Percentiles rank a stretch among this genome's conserved stretches.
Conservation (phyloP, 2,113 vertebrate genomes). For the Furnarius figulus region DNA sequence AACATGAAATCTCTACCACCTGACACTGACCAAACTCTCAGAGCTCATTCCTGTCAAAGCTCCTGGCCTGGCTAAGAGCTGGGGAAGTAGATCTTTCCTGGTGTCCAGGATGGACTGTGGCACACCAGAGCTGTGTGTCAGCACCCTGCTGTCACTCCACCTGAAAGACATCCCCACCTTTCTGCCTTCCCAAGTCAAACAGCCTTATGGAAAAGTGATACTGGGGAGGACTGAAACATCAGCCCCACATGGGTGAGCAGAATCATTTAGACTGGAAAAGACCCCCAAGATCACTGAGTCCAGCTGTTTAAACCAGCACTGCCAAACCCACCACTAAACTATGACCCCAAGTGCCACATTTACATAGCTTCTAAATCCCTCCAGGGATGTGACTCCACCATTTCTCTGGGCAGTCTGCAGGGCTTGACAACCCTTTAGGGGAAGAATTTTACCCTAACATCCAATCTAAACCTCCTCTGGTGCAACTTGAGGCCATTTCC, state of each 20-base stretch:
- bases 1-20: neutral
- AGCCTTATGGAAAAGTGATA: neutral
- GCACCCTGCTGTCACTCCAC: neutral
- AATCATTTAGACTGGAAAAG: neutral
- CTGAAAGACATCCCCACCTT: neutral
- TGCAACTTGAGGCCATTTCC: neutral
- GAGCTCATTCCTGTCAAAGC: neutral
- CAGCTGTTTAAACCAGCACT: neutral
- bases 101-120: neutral
- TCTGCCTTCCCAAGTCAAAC: neutral
- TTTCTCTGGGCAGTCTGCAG: neutral
- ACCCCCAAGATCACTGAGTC: neutral
- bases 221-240: neutral
- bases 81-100: neutral
- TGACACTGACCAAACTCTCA: neutral
- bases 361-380: neutral
- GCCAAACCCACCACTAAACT: neutral
- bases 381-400: neutral
- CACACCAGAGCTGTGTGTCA: neutral
- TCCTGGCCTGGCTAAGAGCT: neutral
- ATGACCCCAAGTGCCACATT: neutral
- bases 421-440: neutral
- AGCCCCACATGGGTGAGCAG: accelerated
- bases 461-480: neutral
- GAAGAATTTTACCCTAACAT: neutral